Evolutionary conservation across 2,113 vertebrate genomes (phyloP).

Genomic region (Desmodus rotundus): DNA sequence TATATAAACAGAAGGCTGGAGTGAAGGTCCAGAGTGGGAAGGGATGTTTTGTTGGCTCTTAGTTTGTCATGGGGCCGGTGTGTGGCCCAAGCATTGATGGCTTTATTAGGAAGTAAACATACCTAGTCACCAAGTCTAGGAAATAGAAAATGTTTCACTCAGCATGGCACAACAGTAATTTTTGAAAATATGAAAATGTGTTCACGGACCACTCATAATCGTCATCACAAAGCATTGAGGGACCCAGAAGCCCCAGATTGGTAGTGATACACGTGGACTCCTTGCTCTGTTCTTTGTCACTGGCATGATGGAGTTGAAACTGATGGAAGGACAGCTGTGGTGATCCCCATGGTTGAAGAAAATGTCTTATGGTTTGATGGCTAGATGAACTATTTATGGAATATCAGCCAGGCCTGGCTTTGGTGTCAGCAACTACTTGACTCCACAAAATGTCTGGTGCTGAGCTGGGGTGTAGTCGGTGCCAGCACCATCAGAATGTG

Average conservation of each 20-base stretch:
- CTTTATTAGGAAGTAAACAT: not conserved
- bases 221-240: not conserved
- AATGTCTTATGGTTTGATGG: not conserved
- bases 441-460: not conserved
- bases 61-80: not conserved
- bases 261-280: not conserved
- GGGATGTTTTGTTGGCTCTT: not conserved
- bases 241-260: not conserved
- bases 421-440: too few relatives aligned
- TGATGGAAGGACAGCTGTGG: not conserved
- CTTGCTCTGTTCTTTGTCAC: not conserved
- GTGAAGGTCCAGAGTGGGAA: not conserved
- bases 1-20: not conserved
- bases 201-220: not conserved
- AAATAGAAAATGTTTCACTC: not conserved
- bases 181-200: not conserved
- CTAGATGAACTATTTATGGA: not conserved
- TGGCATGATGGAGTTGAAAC: not conserved
- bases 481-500: not conserved
- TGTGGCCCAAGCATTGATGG: not conserved
- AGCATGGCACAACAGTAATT: not conserved
- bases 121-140: not conserved
- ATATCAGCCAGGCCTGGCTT: not conserved
- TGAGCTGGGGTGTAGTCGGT: not conserved
- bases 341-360: not conserved